phyloP scores from a whole-genome alignment of 2,888 invertebrate genomes.

The Epistrophella euchroma region DNA sequence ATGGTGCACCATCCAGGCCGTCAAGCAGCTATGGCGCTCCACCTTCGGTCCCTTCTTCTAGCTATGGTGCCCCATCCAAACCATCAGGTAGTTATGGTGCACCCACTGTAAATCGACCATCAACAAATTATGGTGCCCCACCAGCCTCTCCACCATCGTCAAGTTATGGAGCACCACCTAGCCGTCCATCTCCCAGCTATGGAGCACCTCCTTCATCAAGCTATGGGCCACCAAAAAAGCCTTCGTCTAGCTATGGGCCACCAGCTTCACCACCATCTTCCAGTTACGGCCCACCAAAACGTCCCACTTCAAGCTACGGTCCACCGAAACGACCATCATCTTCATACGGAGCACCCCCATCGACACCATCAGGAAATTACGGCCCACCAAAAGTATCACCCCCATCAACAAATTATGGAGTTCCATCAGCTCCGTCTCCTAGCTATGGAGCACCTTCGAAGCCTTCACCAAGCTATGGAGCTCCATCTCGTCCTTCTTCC shows the following conservation, averaged over 20 bases:
- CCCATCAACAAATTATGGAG: slow-evolving; percentile 86
- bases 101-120: slow-evolving; percentile 81
- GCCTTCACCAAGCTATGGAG: slow-evolving; percentile 81
- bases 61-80: slow-evolving; percentile 84
- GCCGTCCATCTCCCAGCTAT: slow-evolving; percentile 76
- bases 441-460: slow-evolving; percentile 80
- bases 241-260: slow-evolving; percentile 84
- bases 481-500: slow-evolving; percentile 77
- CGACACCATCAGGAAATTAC: slow-evolving; percentile 80
- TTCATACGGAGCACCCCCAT: slow-evolving; percentile 81
- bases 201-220: slow-evolving; percentile 79
- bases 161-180: slow-evolving; percentile 82
- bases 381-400: slow-evolving; percentile 77
- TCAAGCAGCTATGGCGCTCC: slow-evolving; percentile 82
- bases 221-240: slow-evolving; percentile 82
- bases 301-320: slow-evolving; percentile 81
- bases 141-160: slow-evolving; percentile 80
- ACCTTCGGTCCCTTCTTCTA: slow-evolving; percentile 78
- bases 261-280: slow-evolving; percentile 81
- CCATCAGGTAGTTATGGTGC: slow-evolving; percentile 80
- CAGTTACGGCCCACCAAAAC: slow-evolving; percentile 78
- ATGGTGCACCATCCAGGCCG: slow-evolving; percentile 80
- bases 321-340: slow-evolving; percentile 81
- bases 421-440: slow-evolving; percentile 82
- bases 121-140: slow-evolving; percentile 82